Conservation (phyloP, 2,113 vertebrate species). For the Hypocryptadius cinnamomeus region DNA sequence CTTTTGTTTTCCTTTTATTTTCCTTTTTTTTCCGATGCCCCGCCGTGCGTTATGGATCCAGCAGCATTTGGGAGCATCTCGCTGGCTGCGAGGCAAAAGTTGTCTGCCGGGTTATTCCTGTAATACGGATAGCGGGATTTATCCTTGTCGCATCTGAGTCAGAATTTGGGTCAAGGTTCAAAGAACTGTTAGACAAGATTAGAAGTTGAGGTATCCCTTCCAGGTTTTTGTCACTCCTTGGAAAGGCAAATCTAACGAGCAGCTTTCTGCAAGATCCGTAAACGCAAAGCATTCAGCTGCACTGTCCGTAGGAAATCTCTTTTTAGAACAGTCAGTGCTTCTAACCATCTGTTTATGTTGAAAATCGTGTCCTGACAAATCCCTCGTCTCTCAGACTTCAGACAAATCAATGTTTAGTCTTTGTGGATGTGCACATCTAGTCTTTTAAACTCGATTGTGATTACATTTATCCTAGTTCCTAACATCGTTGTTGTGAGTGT, state of each 20-base stretch:
- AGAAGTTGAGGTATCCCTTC: neutral
- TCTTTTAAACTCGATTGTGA: neutral
- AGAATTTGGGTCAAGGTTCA: neutral
- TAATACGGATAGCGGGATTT: neutral
- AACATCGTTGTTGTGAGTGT: neutral
- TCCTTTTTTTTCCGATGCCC: rapidly evolving
- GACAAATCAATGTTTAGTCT: neutral
- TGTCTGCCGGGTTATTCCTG: neutral
- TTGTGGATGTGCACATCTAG: neutral
- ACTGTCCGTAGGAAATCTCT: neutral
- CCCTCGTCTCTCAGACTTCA: neutral
- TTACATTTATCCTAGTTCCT: neutral
- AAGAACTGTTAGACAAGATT: neutral
- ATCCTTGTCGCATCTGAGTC: too few species aligned
- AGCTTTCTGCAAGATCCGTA: neutral
- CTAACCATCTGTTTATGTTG: rapidly evolving
- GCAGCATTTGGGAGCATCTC: neutral
- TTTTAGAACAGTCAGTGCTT: neutral
- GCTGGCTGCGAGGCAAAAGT: neutral
- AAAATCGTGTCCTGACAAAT: neutral
- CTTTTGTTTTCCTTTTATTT: neutral
- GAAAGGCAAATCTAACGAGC: neutral
- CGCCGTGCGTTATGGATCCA: neutral
- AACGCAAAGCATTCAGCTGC: neutral
- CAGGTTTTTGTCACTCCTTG: neutral